phyloP scores from a whole-genome alignment of 2,113 vertebrate species.

The Oncorhynchus clarkii region DNA sequence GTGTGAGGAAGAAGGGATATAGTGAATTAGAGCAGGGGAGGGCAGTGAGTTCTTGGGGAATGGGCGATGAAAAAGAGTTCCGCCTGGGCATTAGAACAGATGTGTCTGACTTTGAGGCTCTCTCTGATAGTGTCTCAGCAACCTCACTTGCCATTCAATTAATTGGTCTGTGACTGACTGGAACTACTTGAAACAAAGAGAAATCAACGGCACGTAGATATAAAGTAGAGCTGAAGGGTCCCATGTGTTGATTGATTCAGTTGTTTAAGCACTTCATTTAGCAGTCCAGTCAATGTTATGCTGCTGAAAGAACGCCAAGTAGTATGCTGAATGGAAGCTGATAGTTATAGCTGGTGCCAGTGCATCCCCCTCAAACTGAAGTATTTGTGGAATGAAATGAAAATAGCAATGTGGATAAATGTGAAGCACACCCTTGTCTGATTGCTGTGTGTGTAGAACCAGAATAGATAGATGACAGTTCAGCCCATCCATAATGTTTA shows the following conservation, averaged over 20 bases:
- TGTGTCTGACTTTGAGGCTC: background rate
- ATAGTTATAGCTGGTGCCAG: background rate
- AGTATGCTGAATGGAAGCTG: too few relatives aligned
- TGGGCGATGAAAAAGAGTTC: background rate
- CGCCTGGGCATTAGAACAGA: background rate
- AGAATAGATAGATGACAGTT: constrained; percentile 50
- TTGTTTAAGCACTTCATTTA: too few relatives aligned
- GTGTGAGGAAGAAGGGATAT: background rate
- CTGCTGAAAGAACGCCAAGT: too few relatives aligned
- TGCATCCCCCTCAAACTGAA: background rate
- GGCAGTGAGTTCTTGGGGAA: background rate
- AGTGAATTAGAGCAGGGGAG: too few relatives aligned
- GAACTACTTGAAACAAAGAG: too few relatives aligned
- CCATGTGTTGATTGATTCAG: too few relatives aligned
- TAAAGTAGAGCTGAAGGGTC: too few relatives aligned
- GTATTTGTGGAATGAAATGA: constrained; percentile 3
- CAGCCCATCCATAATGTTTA: background rate
- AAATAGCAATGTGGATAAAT: background rate
- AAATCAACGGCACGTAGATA: too few relatives aligned
- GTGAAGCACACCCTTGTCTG: constrained; percentile 1
- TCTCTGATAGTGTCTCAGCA: background rate
- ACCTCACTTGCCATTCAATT: background rate
- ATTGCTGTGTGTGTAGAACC: constrained; percentile 35
- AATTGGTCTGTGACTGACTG: background rate
- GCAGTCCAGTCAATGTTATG: too few relatives aligned